Conservation (phyloP, 64 coral and sea anemone species). For the Trachythela sp. region DNA sequence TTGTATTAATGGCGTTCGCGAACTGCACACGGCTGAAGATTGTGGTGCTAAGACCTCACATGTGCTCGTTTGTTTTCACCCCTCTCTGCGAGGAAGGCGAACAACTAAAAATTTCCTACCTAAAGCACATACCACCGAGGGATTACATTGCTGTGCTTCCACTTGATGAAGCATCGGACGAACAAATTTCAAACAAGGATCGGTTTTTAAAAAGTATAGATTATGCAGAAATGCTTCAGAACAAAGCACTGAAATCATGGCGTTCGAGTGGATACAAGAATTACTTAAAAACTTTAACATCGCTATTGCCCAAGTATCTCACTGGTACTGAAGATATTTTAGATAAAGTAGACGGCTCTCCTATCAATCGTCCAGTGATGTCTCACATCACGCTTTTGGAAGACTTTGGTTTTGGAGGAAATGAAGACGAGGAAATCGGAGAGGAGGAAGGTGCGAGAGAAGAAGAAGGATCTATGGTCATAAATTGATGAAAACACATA, state of each 20-base stretch:
- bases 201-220: neutral
- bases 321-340: neutral
- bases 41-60: neutral
- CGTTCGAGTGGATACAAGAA: neutral
- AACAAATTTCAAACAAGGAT: neutral
- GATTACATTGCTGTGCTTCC: neutral
- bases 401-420: neutral
- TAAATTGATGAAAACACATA: neutral
- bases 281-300: neutral
- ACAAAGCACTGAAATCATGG: neutral
- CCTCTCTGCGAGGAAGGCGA: neutral
- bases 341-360: neutral
- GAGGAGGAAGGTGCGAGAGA: neutral
- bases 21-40: neutral
- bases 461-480: neutral
- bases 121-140: neutral
- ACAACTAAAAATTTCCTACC: neutral
- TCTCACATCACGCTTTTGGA: neutral
- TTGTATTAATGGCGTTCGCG: neutral
- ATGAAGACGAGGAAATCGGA: neutral
- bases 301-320: neutral
- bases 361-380: neutral
- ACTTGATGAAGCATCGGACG: neutral
- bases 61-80: neutral
- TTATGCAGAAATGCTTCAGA: neutral